Base-by-base conservation (phyloP, 2,888 invertebrate genomes). In the Tridacna gigas region DNA sequence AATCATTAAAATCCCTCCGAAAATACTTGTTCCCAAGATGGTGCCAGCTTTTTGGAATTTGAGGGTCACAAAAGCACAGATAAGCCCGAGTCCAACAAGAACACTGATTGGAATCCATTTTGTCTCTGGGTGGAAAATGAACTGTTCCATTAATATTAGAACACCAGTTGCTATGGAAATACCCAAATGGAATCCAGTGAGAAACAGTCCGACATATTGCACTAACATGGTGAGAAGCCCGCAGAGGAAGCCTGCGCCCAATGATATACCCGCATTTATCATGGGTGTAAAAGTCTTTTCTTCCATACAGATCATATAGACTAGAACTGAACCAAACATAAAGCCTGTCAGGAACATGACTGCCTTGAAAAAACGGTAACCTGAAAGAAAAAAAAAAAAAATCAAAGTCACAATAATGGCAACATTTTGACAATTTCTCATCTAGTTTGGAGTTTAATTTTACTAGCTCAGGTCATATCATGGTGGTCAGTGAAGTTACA, bases 291-390 rank as follows among this genome's bases (percentile, higher is more conserved):
- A 96, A 84, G 97, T 77, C 91, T 97, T 96, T 93, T 97, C 97
- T 95, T 97, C 97, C 74, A 97, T 95, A 94, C 97, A 97, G 92
- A 98, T 97, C 90, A 97, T 95, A 95, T 97, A 98, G 65, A 97
- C 97, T 86, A 97, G 96, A 86, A 97, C 96, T 74, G 97, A 96
- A 22, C 97, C 97, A 94, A 97, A 98, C 84, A 97, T 97, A 94
- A 98, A 97, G 51, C 98, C 98, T 73, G 97, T 98, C 75, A 98
- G 96, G 95, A 98, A 98, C 96, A 98, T 97, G 84, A 97, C 97
- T 20, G 97, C 97, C 95, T 97, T 97, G 95, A 98, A 97, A 95
- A 97, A 97, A 86, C 98, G 96, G 95, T 98, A 98, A 79, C 98
- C 97, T 97, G 96, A 51, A 88, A 96, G 94, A 90, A 37, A 7